Conservation (phyloP, 2,888 invertebrate species). For the Drosophila fungiperda region DNA sequence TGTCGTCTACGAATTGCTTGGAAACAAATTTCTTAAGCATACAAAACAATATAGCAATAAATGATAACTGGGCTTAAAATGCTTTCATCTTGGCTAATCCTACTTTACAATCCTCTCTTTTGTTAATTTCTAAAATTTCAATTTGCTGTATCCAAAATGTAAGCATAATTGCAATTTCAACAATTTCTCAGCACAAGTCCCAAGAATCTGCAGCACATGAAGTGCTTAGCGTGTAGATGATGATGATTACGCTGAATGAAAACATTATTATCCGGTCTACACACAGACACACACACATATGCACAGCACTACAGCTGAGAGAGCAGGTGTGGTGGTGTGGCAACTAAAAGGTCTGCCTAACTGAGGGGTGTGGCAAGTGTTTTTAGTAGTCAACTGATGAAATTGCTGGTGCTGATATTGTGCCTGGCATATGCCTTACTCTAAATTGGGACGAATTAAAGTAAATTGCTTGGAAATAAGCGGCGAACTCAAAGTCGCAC, state of each 20-base stretch:
- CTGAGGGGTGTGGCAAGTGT: conserved; percentile 27
- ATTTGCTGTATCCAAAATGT: conserved; percentile 49
- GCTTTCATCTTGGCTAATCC: conserved; percentile 15
- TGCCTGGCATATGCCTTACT: conserved; percentile 55
- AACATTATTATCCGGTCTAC: conserved; percentile 52
- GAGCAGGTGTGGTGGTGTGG: conserved; percentile 22
- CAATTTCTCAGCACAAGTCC: conserved; percentile 14
- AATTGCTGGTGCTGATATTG: conserved; percentile 27
- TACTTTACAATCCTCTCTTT: background rate
- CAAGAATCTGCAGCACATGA: conserved; percentile 28
- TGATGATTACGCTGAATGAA: conserved; percentile 72
- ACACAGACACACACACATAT: conserved; percentile 8
- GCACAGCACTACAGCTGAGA: no score
- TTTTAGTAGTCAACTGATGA: conserved; percentile 49
- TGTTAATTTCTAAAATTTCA: conserved; percentile 47
- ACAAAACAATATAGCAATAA: conserved; percentile 4
- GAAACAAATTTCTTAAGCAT: background rate
- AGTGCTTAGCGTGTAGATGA: conserved; percentile 24
- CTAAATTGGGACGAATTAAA: conserved; percentile 77
- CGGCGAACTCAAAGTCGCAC: conserved; percentile 28
- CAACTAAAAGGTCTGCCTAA: conserved; percentile 25
- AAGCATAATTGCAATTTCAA: conserved; percentile 66
- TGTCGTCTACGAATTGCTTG: background rate
- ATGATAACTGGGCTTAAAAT: conserved; percentile 14
- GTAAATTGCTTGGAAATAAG: conserved; percentile 79